Base-by-base conservation (phyloP, 2,888 invertebrate species). In the Teinopalpus imperialis region DNA sequence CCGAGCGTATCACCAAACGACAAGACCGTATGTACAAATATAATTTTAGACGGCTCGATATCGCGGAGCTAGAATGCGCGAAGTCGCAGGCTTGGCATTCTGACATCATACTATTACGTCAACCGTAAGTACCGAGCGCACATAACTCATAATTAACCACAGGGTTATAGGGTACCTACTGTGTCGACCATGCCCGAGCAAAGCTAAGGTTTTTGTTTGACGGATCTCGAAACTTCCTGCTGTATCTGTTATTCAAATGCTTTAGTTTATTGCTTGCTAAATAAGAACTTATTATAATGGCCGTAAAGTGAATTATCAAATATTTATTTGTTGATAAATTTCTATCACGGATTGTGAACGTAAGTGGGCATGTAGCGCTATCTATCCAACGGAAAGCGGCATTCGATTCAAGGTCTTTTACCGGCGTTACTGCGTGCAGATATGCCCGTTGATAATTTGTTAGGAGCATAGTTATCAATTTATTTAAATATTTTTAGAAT, bases 51-150 rank as follows among this genome's bases (percentile, higher is more conserved):
- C 16, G 42, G 43, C 34, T 43, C 43, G 34, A 32, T 39, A 43
- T 27, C 16, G 43, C 21, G 13, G 24, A 32, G 29, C 34, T 35
- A 40, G 40, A 46, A 41, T 41, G 35, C 40, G 45, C 39, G 9
- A 32, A 45, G 36, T 37, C 26, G 47, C 45, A 16, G 48, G 43
- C 49, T 40, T 26, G 54, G 53, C 57, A 51, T 57, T 54, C 56
- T 67, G 63, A 67, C 66, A 63, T 67, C 65, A 63, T 47, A 53
- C 42, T 31, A 48, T 66, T 61, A 65, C 67, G 66, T 67, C 66
- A 67, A 30, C 55, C 32, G 29, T 18, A 30, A 47, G 36, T 43
- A 31, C 16, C 42, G 27, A 42, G 48, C 50, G 48, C 53, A 51
- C 52, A 56, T 51, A 43, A 36, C 30, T 47, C 41, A 48, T 56